Percentiles rank a stretch among this genome's conserved stretches.
Conservation (phyloP, 2,888 invertebrate genomes). For the Parapristionchus giblindavisi region DNA sequence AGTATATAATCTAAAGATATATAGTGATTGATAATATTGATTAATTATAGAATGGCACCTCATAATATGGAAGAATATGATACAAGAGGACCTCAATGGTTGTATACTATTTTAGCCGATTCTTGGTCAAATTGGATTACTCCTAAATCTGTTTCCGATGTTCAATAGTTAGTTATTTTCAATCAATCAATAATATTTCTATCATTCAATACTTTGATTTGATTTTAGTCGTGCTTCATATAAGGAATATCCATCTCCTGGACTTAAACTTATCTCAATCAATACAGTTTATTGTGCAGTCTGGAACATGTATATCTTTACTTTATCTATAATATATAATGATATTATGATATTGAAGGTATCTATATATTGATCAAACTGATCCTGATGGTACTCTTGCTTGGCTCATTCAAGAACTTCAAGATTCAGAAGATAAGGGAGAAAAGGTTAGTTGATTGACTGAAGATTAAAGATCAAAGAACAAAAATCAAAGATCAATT, state of each 20-base stretch:
- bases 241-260: constrained; percentile 75
- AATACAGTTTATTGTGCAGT: constrained; percentile 71
- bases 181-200: too few species aligned
- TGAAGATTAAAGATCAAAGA: too few species aligned
- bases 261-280: constrained; percentile 62
- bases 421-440: constrained; percentile 79
- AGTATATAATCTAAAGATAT: constrained; percentile 28
- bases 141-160: constrained; percentile 67
- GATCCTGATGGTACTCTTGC: constrained; percentile 82
- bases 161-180: constrained; percentile 57
- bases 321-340: background rate
- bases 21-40: background rate
- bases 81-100: constrained; percentile 78
- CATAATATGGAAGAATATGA: constrained; percentile 67
- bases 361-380: constrained; percentile 84
- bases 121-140: constrained; percentile 84
- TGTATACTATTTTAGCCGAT: constrained; percentile 80
- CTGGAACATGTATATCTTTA: constrained; percentile 56
- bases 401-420: constrained; percentile 82
- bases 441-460: constrained; percentile 75
- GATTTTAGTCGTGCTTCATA: constrained; percentile 80
- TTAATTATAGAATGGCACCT: constrained; percentile 70
- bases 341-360: constrained; percentile 68
- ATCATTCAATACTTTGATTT: too few species aligned
- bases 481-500: background rate